Percentiles rank a stretch among this genome's conserved stretches.
Evolutionary conservation across 2,113 vertebrate species (phyloP).

Genomic region (Procavia capensis): DNA sequence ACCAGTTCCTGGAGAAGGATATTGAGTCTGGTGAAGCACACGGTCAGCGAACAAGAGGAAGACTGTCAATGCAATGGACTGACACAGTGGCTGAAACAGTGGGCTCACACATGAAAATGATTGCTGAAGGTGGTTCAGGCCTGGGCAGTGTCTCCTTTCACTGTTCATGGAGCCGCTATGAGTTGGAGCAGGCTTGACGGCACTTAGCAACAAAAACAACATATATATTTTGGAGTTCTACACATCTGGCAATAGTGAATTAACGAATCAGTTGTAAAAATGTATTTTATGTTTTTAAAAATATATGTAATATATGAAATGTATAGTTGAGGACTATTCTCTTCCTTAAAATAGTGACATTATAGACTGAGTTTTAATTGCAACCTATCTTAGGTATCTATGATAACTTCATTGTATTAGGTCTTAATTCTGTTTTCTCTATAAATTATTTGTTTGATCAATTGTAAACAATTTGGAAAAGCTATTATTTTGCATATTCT

Average conservation of each 20-base stretch:
- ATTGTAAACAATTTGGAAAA: not conserved
- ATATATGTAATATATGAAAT: not conserved
- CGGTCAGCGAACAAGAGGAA: no score
- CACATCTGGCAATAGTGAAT: not conserved
- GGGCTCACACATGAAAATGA: no score
- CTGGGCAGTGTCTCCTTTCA: no score
- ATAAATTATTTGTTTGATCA: no score
- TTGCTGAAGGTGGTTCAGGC: no score
- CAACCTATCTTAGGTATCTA: not conserved
- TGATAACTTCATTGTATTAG: not conserved
- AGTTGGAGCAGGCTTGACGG: no score
- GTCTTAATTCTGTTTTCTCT: not conserved
- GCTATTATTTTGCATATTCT: not conserved
- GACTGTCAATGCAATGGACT: no score
- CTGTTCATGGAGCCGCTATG: no score
- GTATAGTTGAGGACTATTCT: not conserved
- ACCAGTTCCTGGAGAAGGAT: no score
- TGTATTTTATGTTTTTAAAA: not conserved
- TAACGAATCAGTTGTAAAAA: not conserved
- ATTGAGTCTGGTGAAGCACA: no score
- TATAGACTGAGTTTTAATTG: not conserved
- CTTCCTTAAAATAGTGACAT: not conserved
- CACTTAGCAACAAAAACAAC: no score
- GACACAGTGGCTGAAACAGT: no score
- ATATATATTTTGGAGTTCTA: not conserved